A percentile compares a stretch with the other conserved stretches of the same genome.
phyloP scores from a whole-genome alignment of 2,113 vertebrate species.

The Paratilapia polleni region DNA sequence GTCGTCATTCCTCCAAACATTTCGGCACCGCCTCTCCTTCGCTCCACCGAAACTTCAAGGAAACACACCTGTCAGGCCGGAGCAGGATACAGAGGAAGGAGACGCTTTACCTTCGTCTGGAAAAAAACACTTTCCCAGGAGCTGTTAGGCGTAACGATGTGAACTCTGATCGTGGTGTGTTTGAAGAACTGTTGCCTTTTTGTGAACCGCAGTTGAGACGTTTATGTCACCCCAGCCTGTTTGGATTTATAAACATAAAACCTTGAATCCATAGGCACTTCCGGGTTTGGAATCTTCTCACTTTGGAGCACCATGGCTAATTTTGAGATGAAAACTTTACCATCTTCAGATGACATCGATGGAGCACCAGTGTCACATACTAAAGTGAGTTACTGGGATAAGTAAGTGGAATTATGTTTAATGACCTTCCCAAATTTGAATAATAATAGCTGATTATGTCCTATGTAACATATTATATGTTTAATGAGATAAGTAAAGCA shows the following conservation, averaged over 20 bases:
- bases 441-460: rapidly evolving
- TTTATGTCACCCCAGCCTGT: not conserved
- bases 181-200: not conserved
- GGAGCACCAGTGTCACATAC: rapidly evolving
- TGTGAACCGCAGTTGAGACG: not conserved
- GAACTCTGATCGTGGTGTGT: not conserved
- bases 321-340: rapidly evolving
- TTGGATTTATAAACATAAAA: not conserved
- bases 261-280: not conserved
- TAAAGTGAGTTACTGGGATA: not conserved
- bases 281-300: not conserved
- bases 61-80: not conserved
- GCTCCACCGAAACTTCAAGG: not conserved
- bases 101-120: not conserved
- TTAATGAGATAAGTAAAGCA: not conserved
- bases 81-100: no score
- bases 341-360: rapidly evolving
- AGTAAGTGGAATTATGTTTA: not conserved
- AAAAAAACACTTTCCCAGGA: not conserved
- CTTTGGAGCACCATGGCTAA: not conserved
- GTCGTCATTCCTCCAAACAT: not conserved
- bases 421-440: not conserved
- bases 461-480: not conserved
- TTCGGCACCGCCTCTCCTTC: not conserved
- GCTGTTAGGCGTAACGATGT: not conserved